Conservation (phyloP, 92 coral and sea anemone genomes). For the Epizoanthus fatuus region DNA sequence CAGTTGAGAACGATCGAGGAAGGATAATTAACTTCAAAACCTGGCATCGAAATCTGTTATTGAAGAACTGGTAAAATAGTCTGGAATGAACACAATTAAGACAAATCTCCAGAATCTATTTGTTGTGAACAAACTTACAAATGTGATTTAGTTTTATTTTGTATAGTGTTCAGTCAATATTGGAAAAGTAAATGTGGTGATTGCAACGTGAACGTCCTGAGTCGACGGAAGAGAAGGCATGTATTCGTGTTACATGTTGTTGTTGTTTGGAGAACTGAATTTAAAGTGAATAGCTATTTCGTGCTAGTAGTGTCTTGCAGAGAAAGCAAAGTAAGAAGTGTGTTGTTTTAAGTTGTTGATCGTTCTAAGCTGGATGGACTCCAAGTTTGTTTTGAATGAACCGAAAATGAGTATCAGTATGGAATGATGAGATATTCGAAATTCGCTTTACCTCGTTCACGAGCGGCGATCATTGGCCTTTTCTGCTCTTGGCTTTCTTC, state of each 20-base stretch:
- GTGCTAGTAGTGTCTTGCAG: neutral
- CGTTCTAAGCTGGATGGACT: constrained; percentile 6
- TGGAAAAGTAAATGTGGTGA: constrained; percentile 20
- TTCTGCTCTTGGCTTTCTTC: constrained; percentile 71
- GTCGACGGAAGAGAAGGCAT: neutral
- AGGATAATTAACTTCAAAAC: no score
- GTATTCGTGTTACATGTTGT: no score
- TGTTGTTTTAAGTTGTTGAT: constrained; percentile 1
- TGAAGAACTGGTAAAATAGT: neutral
- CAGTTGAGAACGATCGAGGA: no score
- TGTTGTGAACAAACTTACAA: constrained; percentile 5
- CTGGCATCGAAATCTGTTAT: neutral
- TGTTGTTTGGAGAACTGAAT: no score
- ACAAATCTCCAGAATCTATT: neutral
- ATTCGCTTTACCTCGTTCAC: constrained; percentile 78
- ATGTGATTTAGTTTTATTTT: constrained; percentile 6
- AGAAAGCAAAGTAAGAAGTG: neutral
- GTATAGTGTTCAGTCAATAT: constrained; percentile 27
- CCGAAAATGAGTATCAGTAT: neutral
- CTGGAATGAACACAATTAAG: neutral
- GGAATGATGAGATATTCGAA: neutral
- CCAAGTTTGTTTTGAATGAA: neutral
- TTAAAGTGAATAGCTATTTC: no score
- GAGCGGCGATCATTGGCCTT: constrained; percentile 79
- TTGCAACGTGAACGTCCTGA: no score